Evolutionary conservation across 2,888 invertebrate genomes (phyloP), one percentile per base, ranked within the genome.

Genomic region (Pegoplata infirma): DNA sequence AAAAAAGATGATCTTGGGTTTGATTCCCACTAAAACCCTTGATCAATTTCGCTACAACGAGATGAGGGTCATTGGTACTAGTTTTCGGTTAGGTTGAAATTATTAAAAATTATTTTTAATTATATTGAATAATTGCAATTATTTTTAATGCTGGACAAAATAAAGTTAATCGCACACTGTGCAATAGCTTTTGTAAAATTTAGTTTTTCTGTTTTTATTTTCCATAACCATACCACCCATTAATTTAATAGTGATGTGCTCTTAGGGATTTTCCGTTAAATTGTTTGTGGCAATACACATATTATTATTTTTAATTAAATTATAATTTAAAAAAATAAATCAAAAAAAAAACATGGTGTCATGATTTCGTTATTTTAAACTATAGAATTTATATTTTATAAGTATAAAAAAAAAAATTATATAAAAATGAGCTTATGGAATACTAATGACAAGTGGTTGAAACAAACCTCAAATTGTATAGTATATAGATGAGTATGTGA

Each of bases 231-330:
- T n/a, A n/a, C 36, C 32, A 32, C 10, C 59, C 46, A 16, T 47
- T 47, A 49, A 61, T 61, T 61, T 32, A 61, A 61, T 61, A 47
- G 47, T 61, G 61, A 47, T 61, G 47, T 61, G 47, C 61, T 32
- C 61, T 49, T 61, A 51, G 49, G 49, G 19, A 36, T 63, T 51
- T 47, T 63, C 10, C 32, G 21, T 17, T 63, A 63, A 63, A 51
- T 63, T 63, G 63, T 63, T 63, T 63, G 63, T 51, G 63, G 49
- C 36, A 63, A 51, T 32, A n/a, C n/a, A n/a, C n/a, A 63, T 32
- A 63, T 40, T 63, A 51, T 61, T 49, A 61, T 32, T 49, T 63
- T 49, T 63, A 63, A 63, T 63, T 63, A 63, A 63, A 63, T 63
- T 61, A 63, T 49, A 63, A 63, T 32, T 32, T 32, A 32, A 32